Evolutionary conservation across 2,888 invertebrate species (phyloP).

Genomic region (Lepetodrilus schrolli): DNA sequence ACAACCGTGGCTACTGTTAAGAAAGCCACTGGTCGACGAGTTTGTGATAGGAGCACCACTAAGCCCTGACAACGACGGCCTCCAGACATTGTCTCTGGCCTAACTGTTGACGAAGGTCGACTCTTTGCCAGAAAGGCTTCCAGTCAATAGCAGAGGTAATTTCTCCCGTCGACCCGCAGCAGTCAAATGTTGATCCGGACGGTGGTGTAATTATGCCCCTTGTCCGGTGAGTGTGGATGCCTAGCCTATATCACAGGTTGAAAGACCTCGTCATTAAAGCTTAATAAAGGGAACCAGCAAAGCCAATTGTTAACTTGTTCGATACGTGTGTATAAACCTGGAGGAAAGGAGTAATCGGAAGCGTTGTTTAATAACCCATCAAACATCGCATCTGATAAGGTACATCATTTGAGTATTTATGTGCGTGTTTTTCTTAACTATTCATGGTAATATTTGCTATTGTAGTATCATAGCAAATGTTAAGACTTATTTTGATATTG

Average conservation of each 20-base stretch:
- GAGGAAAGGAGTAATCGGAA: no score
- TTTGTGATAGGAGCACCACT: no score
- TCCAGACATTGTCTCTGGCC: neutral
- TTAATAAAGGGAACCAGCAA: neutral
- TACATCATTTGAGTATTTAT: no score
- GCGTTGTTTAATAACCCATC: no score
- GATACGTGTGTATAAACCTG: no score
- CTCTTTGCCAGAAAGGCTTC: neutral
- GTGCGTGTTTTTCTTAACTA: no score
- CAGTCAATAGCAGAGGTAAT: neutral
- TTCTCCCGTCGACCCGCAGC: neutral
- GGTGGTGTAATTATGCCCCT: neutral
- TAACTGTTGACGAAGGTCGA: neutral
- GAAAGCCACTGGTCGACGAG: no score
- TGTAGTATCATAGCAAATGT: no score
- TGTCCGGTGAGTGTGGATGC: neutral
- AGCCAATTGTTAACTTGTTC: neutral
- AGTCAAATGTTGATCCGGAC: neutral
- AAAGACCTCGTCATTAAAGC: neutral
- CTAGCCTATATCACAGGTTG: neutral
- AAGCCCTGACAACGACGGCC: neutral
- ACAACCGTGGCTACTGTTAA: no score
- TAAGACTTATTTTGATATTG: no score
- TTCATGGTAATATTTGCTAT: no score
- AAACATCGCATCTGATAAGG: no score